Evolutionary conservation across 2,888 invertebrate genomes (phyloP), one percentile per base, ranked within the genome.

Genomic region (Cristatella mucedo): DNA sequence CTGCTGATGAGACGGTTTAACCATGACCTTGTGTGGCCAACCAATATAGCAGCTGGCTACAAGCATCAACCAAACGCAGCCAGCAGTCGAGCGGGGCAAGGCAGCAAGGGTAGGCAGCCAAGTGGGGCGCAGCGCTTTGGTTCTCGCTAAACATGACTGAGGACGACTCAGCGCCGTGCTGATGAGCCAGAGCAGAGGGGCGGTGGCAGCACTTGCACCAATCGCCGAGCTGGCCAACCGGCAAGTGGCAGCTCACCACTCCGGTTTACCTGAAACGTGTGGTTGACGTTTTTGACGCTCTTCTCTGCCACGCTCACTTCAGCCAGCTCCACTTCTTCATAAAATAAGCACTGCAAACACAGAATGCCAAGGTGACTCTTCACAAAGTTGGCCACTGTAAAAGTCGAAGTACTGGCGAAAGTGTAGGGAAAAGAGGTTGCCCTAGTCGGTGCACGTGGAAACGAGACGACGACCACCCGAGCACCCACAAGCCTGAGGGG

Each of bases 231-330:
- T 31, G 31, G 31, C 16, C 6, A 11, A 31, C 5, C 31, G n/a
- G 5, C 6, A 31, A 11, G 5, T 31, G n/a, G n/a, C 15, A 5
- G 5, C 4, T 24, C 16, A 26, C 29, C n/a, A 5, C 7, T 13
- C 6, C 15, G 3, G 44, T 58, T 71, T 63, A 82, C 83, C 76
- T 83, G 81, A 68, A 84, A 84, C 68, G 81, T 81, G 68, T 83
- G 76, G 68, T 82, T 80, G 55, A 79, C 77, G 74, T 81, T 82
- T 71, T 78, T 82, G 56, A 76, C 79, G 66, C 82, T 79, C 71
- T 82, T 82, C 73, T 84, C 83, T 46, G 83, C 82, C 61, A 80
- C 79, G 59, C 79, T 82, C 52, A 82, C 73, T 70, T 82, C 80
- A 52, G 78, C 78, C 65, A 84, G 71, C 61, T 81, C 82, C 67